Base-by-base conservation (phyloP, 2,113 vertebrate species). In the Psittacula cyanocephala region DNA sequence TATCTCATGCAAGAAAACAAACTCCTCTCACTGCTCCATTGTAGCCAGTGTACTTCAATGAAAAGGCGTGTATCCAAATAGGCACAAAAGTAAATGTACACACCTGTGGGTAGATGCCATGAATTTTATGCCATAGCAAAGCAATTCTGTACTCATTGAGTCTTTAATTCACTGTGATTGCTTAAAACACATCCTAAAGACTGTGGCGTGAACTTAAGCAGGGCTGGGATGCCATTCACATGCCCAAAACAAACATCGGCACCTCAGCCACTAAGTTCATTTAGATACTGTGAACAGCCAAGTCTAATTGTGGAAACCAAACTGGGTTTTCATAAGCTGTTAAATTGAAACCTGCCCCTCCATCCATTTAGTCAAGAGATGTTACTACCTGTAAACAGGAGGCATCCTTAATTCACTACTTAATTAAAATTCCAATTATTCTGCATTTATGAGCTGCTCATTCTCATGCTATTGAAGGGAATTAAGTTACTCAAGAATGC, bases 371-470 rank as follows among this genome's bases (percentile, higher is more conserved):
- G 78, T 91, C 60, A 39, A 35, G 90, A 83, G 55, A 67, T 46
- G 41, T 72, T 87, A 52, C 43, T 92, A 33, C 81, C 86, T 92
- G 47, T 86, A 88, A 95, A 93, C 75, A 79, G 60, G 60, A 94
- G 41, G 59, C 80, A 93, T 43, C 63, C 82, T 85, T 86, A 68
- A 89, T 83, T 65, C 82, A 72, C 80, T 65, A 55, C 3, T 2
- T 93, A 86, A 95, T 94, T 96, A 95, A 89, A 93, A 92, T 88
- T 91, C 77, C 79, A 81, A 72, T 88, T 91, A 76, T 92, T 91
- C 77, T 87, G 68, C 90, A 72, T 83, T 90, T 92, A 59, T 76
- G 65, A 81, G 62, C 70, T 86, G 75, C 47, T 91, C 35, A 31
- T 80, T 87, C 62, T 81, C 52, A 24, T 50, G 4, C 74, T 46